Evolutionary conservation across 2,113 vertebrate genomes (phyloP).

Genomic region (Progne subis): DNA sequence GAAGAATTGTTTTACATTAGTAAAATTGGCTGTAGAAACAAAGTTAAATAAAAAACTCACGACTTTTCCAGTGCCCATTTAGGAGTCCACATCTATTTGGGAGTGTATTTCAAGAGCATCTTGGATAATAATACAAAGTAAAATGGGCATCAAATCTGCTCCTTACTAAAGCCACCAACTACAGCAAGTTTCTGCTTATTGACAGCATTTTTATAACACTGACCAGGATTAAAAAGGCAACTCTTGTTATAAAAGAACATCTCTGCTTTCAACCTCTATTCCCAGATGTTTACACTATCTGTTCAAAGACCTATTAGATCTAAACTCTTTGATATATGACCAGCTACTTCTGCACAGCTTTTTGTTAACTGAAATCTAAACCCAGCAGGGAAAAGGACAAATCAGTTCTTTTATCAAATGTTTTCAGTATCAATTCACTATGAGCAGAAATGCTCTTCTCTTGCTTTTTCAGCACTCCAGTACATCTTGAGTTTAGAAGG

Average conservation of each 20-base stretch:
- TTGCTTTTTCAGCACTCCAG: background rate
- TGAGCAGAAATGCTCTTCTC: background rate
- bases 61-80: background rate
- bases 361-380: slow-evolving; percentile 57
- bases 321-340: slow-evolving; percentile 69
- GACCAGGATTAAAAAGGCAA: slow-evolving; percentile 16
- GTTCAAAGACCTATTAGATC: slow-evolving; percentile 70
- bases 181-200: background rate
- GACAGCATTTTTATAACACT: background rate
- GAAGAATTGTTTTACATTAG: no score
- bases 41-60: background rate
- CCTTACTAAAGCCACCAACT: background rate
- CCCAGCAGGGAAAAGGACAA: slow-evolving; percentile 56
- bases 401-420: slow-evolving; percentile 54
- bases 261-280: slow-evolving; percentile 46
- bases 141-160: background rate
- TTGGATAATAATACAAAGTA: background rate
- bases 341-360: slow-evolving; percentile 46
- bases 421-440: slow-evolving; percentile 35
- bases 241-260: background rate
- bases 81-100: background rate
- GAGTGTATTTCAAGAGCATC: background rate
- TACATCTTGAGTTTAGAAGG: background rate
- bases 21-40: background rate
- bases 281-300: slow-evolving; percentile 54